Percentiles rank a stretch among this genome's conserved stretches.
Conservation (phyloP, 2,888 invertebrate genomes). For the Globia sparganii region DNA sequence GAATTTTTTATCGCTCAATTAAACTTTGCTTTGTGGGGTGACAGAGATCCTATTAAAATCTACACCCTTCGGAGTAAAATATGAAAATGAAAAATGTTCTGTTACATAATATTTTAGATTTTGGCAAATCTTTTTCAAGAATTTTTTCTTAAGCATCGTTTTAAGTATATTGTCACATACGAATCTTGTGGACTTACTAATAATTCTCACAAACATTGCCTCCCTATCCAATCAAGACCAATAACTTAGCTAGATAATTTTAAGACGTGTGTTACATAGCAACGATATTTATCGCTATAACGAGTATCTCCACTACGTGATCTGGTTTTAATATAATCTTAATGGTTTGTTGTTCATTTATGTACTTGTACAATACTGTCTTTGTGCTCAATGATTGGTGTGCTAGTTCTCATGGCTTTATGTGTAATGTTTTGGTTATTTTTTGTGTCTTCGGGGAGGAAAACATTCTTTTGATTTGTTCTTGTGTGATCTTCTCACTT, state of each 20-base stretch:
- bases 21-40: conserved; percentile 31
- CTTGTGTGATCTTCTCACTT: neutral
- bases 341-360: conserved; percentile 67
- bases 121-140: neutral
- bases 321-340: conserved; percentile 81
- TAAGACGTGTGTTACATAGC: conserved; percentile 51
- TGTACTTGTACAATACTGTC: conserved; percentile 61
- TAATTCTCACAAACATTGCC: conserved; percentile 13
- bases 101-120: neutral
- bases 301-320: conserved; percentile 67
- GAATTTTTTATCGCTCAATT: conserved; percentile 53
- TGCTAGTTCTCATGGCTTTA: conserved; percentile 35
- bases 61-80: neutral
- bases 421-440: conserved; percentile 35
- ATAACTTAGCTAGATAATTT: conserved; percentile 53
- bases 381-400: conserved; percentile 65
- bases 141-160: too few relatives aligned
- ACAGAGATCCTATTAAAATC: conserved; percentile 14
- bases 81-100: conserved; percentile 1
- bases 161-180: neutral
- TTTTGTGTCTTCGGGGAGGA: neutral
- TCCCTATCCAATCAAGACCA: conserved; percentile 34
- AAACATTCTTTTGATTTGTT: neutral
- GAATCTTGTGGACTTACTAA: conserved; percentile 2
- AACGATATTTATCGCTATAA: conserved; percentile 49